Base-by-base conservation (phyloP, 2,113 vertebrate species). In the Sphaerodactylus townsendi region DNA sequence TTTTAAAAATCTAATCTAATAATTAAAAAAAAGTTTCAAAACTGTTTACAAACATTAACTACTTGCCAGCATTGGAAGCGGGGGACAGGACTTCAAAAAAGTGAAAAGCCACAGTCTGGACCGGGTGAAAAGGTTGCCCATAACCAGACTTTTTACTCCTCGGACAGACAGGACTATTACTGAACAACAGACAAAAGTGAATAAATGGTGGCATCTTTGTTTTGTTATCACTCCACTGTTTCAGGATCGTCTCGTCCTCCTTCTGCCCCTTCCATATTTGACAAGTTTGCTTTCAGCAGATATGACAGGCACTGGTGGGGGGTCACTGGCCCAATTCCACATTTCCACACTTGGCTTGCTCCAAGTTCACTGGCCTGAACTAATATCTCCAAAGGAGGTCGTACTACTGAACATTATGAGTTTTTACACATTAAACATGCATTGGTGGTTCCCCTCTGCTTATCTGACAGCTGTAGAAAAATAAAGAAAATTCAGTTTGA, bases 361-460 rank as follows among this genome's bases (percentile, higher is more conserved):
- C 93, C 81, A 82, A 90, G 94, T 94, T 94, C 95, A 96, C 91
- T 95, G 95, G 95, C 96, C 94, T 90, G 95, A 96, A 93, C 94
- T 96, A 96, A 95, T 95, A 94, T 94, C 91, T 95, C 96, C 95
- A 93, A 93, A 95, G 94, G 95, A 91, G 93, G 94, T 93, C 91
- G 85, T 95, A 87, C 78, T 96, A 91, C 86, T 89, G 93, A 94
- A 93, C 92, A 90, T 93, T 93, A 92, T 95, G 94, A 96, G 96
- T 87, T 96, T 97, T 95, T 92, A 94, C 94, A 94, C 96, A 96
- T 95, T 93, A 96, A 96, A 96, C 95, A 96, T 95, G 96, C 96
- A 93, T 97, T 98, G 94, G 94, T 93, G 91, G 91, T 88, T 92
- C 90, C 90, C 81, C 90, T 93, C 92, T 66, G 89, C 87, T 94